These are phyloP conservation scores for Plotosus lineatus DNA, from an alignment of 2,113 vertebrate genomes.

Conservation along the genomic window DNA sequence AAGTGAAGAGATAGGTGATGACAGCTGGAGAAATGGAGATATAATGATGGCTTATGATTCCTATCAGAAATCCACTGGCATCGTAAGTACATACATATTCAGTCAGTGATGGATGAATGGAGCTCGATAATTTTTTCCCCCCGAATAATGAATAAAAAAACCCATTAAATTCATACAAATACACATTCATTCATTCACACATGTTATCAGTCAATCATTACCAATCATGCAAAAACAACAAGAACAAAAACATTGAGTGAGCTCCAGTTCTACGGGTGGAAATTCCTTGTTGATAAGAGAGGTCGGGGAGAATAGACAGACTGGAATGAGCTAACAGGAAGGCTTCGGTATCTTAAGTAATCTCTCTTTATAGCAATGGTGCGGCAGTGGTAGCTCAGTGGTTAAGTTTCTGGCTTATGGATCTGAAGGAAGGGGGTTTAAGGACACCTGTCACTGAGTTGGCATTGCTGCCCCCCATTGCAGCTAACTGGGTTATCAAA, in stretches of 20 bases:
- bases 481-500: no score
- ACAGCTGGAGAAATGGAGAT: slow-evolving; percentile 87
- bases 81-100: slow-evolving; percentile 73
- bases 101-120: not conserved
- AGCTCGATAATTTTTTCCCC: no score
- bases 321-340: not conserved
- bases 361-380: not conserved
- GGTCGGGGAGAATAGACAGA: not conserved
- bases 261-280: not conserved
- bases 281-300: not conserved
- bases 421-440: no score
- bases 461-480: no score
- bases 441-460: no score
- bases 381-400: no score
- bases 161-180: not conserved
- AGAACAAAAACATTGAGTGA: not conserved
- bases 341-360: not conserved
- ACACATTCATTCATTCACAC: not conserved
- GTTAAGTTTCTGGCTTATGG: no score
- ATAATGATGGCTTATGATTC: slow-evolving; percentile 78
- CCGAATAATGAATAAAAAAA: not conserved
- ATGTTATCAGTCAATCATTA: not conserved
- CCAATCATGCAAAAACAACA: not conserved
- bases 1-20: slow-evolving; percentile 95
- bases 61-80: slow-evolving; percentile 83